Percentiles rank a stretch among this genome's conserved stretches.
phyloP scores from a whole-genome alignment of 2,797 vertebrate genomes.

The Molossus alvarezi region DNA sequence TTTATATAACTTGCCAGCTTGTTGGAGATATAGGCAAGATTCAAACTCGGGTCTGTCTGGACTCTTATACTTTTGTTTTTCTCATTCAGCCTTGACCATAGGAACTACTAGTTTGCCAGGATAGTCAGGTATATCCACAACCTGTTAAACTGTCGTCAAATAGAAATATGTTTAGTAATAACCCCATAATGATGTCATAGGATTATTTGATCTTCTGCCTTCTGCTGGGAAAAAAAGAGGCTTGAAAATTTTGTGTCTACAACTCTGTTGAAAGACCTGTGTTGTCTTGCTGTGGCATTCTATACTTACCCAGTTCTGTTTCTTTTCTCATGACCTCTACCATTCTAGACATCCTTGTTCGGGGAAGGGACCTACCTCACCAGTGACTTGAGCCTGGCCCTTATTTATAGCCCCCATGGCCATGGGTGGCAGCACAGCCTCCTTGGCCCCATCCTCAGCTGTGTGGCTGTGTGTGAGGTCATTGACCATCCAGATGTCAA shows the following conservation, averaged over 20 bases:
- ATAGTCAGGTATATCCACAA: neutral
- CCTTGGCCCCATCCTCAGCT: slow-evolving; percentile 96
- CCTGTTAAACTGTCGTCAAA: neutral
- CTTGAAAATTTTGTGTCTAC: slow-evolving; percentile 19
- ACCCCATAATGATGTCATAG: neutral
- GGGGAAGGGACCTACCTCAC: slow-evolving; percentile 99
- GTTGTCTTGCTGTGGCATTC: neutral
- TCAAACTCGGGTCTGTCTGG: slow-evolving; percentile 13
- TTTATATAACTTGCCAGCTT: slow-evolving; percentile 30
- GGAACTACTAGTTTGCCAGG: neutral
- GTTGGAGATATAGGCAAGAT: neutral
- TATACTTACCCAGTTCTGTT: neutral
- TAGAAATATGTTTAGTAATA: slow-evolving; percentile 34
- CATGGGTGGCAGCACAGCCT: slow-evolving; percentile 95
- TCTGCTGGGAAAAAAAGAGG: neutral
- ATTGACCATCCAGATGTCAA: slow-evolving; percentile 99
- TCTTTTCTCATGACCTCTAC: slow-evolving; percentile 70
- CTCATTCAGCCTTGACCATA: slow-evolving; percentile 4
- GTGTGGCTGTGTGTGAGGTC: slow-evolving; percentile 97
- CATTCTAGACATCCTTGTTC: slow-evolving; percentile 96
- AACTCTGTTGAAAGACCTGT: neutral
- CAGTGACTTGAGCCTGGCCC: slow-evolving; percentile 98
- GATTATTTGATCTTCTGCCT: slow-evolving; percentile 9
- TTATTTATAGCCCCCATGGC: slow-evolving; percentile 97
- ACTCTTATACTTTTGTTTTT: slow-evolving; percentile 6